phyloP scores from a whole-genome alignment of 2,888 invertebrate species.

The Acleris cristana region DNA sequence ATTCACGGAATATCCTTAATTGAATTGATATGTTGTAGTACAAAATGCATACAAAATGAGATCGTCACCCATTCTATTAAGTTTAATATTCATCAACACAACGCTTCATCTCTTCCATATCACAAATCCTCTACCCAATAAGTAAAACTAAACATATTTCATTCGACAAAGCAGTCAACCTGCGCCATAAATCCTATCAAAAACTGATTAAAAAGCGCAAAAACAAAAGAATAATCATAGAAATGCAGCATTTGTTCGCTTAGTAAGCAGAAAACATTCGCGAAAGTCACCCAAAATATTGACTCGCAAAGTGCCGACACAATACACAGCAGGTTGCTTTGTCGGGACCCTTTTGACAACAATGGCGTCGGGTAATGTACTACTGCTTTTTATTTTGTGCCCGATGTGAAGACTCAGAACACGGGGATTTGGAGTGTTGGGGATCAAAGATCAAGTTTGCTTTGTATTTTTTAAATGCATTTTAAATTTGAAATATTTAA shows the following conservation, averaged over 20 bases:
- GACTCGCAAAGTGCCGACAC: conserved; percentile 81
- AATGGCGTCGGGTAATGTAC: conserved; percentile 71
- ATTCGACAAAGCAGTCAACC: conserved; percentile 42
- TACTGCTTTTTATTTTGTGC: conserved; percentile 66
- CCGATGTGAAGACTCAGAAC: conserved; percentile 49
- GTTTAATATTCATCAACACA: too few relatives aligned
- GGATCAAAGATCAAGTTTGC: too few relatives aligned
- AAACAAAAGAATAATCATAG: conserved; percentile 66
- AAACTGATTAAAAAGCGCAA: conserved; percentile 58
- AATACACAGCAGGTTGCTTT: conserved; percentile 80
- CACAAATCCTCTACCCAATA: not conserved
- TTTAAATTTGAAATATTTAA: too few relatives aligned
- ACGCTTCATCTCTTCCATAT: not conserved
- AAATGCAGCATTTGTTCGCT: conserved; percentile 74
- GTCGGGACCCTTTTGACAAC: conserved; percentile 68
- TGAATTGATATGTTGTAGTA: too few relatives aligned
- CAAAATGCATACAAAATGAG: too few relatives aligned
- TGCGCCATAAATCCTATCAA: conserved; percentile 59
- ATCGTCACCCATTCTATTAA: too few relatives aligned
- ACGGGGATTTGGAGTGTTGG: not conserved
- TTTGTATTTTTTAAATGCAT: too few relatives aligned
- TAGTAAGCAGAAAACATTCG: conserved; percentile 46
- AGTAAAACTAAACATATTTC: conserved; percentile 10
- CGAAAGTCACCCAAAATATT: conserved; percentile 79
- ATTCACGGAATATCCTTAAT: too few relatives aligned